Evolutionary conservation across 2,888 invertebrate genomes (phyloP), one percentile per base, ranked within the genome.

Genomic region (Plebejus melissa): DNA sequence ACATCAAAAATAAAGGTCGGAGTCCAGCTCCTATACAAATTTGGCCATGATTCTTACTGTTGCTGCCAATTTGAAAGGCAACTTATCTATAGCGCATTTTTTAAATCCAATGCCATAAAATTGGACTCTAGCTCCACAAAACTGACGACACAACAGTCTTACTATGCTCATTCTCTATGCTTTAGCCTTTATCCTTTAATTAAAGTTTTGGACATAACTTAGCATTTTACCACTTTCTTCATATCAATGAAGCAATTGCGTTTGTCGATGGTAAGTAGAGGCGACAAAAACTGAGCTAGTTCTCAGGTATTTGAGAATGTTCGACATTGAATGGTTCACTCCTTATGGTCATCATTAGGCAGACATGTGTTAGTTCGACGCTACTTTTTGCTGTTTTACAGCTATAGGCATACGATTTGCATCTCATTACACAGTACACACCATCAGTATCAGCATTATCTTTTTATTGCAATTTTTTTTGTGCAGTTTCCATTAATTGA

Each of bases 331-430:
- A 79, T 77, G 76, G 76, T 75, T 76, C 75, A 9, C 76, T 76
- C 79, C 77, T 77, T 79, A 76, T 77, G 79, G 79, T 69, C 74
- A 77, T 79, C 79, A 79, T 79, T 79, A 79, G 75, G 36, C 22
- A 65, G 75, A 60, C 60, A 41, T 38, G 57, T 58, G 60, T 74
- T 74, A 65, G 32, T 36, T 65, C 65, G 65, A 65, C 22, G 32
- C 32, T 36, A 65, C 65, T 65, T 65, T 65, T 65, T 65, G 32
- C 65, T 4, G 65, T 65, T 65, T 65, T 65, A 36, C 65, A 65
- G 65, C 28, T 65, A 65, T 65, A 13, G 65, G 32, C 16, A 65
- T 65, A 65, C 65, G 65, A 65, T 65, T 65, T 65, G 65, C 65
- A 65, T 65, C 32, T 65, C 6, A 65, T 65, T 16, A 32, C 13